Evolutionary conservation across 2,113 vertebrate genomes (phyloP).

Genomic region (Nettapus auritus): DNA sequence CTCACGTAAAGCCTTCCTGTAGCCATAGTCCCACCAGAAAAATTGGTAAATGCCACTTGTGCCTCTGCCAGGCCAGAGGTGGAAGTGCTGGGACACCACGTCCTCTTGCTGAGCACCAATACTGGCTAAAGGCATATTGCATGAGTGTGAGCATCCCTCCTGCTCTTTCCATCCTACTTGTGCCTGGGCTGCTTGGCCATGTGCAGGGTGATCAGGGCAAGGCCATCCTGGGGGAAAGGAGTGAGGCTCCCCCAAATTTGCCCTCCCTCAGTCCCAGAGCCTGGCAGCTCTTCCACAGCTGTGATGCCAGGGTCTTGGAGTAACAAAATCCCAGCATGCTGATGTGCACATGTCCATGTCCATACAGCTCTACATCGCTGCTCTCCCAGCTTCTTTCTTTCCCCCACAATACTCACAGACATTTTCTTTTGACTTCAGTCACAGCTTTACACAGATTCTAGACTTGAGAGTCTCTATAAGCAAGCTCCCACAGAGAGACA

Average conservation of each 20-base stretch:
- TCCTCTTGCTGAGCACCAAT: neutral
- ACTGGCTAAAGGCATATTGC: neutral
- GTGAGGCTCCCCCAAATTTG: neutral
- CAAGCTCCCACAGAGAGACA: neutral
- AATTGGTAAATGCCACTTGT: accelerated
- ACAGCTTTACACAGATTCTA: neutral
- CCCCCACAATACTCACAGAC: neutral
- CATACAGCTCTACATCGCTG: neutral
- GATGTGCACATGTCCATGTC: too few species aligned
- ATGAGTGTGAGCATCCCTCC: neutral
- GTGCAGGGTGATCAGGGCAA: neutral
- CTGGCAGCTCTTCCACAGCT: too few species aligned
- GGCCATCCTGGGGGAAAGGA: neutral
- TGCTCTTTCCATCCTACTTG: neutral
- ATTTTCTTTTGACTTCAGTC: neutral
- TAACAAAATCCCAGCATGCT: neutral
- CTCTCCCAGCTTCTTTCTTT: neutral
- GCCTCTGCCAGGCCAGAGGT: neutral
- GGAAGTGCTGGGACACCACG: neutral
- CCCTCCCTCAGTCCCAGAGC: neutral
- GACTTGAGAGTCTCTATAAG: neutral
- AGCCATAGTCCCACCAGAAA: neutral
- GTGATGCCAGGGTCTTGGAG: too few species aligned
- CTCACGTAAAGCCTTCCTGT: neutral
- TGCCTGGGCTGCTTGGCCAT: neutral